Conservation (phyloP, 2,797 vertebrate species). For the Coranthus polyacanthus region DNA sequence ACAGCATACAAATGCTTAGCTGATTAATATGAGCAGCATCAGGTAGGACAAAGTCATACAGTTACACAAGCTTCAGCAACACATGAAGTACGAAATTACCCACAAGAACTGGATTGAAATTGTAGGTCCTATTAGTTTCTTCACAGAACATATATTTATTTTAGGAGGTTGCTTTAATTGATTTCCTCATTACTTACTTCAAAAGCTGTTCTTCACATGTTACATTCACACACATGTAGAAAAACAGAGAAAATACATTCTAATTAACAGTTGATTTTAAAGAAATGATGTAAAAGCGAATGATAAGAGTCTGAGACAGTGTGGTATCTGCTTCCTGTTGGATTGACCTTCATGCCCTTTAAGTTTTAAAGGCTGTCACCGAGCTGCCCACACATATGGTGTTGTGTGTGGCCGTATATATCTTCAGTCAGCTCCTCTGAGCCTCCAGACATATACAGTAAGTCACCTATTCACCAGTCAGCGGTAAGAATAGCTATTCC, state of each 20-base stretch:
- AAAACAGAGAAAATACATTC: no score
- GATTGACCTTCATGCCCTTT: background rate
- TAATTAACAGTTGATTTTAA: no score
- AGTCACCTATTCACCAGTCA: slow-evolving; percentile 73
- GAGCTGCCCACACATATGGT: slow-evolving; percentile 22
- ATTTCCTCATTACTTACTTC: no score
- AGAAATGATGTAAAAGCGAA: no score
- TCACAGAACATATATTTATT: no score
- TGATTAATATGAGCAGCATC: slow-evolving; percentile 61
- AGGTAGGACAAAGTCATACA: slow-evolving; percentile 65
- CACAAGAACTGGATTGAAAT: no score
- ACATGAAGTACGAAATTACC: background rate
- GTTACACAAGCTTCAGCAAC: slow-evolving; percentile 54
- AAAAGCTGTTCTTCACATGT: no score
- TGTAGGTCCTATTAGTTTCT: background rate
- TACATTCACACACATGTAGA: no score
- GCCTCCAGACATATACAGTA: slow-evolving; percentile 53
- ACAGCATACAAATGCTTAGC: slow-evolving; percentile 58
- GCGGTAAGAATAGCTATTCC: slow-evolving; percentile 74
- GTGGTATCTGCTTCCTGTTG: no score
- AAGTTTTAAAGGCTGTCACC: slow-evolving; percentile 9
- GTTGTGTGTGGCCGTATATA: slow-evolving; percentile 47
- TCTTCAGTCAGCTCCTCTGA: slow-evolving; percentile 49
- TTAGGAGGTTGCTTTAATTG: no score
- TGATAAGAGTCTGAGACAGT: background rate